A percentile compares a stretch with the other conserved stretches of the same genome.
phyloP scores from a whole-genome alignment of 2,797 vertebrate species.

The Morus bassanus region DNA sequence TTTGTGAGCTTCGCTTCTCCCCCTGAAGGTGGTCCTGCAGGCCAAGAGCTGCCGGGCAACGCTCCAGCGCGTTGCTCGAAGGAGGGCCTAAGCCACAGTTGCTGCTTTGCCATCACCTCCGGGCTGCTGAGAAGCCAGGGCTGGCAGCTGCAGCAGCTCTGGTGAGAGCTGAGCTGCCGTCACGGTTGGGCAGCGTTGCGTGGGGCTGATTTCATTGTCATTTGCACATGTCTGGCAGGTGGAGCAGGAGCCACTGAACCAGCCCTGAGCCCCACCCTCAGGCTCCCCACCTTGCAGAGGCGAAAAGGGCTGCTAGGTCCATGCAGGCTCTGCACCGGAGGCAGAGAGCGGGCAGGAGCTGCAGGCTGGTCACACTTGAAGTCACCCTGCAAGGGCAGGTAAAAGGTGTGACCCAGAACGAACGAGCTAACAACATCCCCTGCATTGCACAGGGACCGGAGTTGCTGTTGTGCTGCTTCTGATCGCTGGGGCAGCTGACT shows the following conservation, averaged over 20 bases:
- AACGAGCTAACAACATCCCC: not conserved
- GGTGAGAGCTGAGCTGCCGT: constrained; percentile 20
- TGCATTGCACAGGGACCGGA: not conserved
- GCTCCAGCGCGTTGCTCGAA: not conserved
- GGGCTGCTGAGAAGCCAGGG: not conserved
- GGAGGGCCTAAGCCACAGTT: not conserved
- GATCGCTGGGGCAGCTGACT: not conserved
- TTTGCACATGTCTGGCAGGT: constrained; percentile 71
- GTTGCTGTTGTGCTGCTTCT: not conserved
- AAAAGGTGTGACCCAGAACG: not conserved
- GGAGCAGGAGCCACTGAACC: constrained; percentile 53
- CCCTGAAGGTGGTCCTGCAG: not conserved
- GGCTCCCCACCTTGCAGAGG: not conserved
- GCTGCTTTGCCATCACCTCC: not conserved
- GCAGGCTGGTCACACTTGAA: not conserved
- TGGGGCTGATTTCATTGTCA: constrained; percentile 16
- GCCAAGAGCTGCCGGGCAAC: not conserved
- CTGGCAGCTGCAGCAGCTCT: not conserved
- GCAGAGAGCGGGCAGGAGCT: not conserved
- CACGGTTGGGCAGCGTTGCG: constrained; percentile 54
- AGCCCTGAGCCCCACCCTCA: not conserved
- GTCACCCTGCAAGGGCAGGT: not conserved
- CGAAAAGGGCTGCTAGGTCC: not conserved
- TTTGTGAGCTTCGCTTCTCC: not conserved
- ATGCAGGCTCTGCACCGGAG: fast-evolving